Base-by-base conservation (phyloP, 2,888 invertebrate species). In the Caenorhabditis panamensis region DNA sequence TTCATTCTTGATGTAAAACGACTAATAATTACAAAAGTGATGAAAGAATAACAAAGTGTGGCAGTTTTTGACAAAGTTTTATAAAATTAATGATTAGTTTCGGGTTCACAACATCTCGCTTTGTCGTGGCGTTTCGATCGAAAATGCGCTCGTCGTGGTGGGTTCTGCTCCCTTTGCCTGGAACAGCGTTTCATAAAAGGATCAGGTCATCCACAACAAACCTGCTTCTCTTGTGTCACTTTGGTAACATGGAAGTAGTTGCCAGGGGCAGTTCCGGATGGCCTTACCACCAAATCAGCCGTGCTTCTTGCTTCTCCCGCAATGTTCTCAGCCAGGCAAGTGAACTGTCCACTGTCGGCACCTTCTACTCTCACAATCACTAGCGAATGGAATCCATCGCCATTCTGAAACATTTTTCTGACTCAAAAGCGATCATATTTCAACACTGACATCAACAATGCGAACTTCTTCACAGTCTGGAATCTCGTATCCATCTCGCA, bases 341-440 rank as follows among this genome's bases (percentile, higher is more conserved):
- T 96, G 92, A 97, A 99, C 16, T 97, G 95, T 1, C 96, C 99
- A n/a, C 96, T 96, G 92, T 99, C 98, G 92, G 98, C 98, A 91
- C 96, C 94, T 91, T 97, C 97, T 6, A 93, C 93, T 93, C 96
- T 96, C 86, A 96, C 94, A 81, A 99, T 94, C 59, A 95, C 94
- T 82, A 99, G 92, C 68, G 96, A 94, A 85, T 93, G 92, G 47
- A 88, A 89, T 13, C 91, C 92, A 56, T 82, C 71, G 8, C 87
- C 88, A 51, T 89, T 85, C 88, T 88, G 58, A 80, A 84, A 77
- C 13, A 47, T 5, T 11, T 13, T 4, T n/a, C 4, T 4, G 16
- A 20, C 22, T 22, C 5, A 59, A 58, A 49, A 16, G 9, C 22
- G n/a, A 1, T 5, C 1, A 18, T n/a, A n/a, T n/a, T n/a, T n/a